Conservation (phyloP, 2,797 vertebrate species). For the Brotula barbata region DNA sequence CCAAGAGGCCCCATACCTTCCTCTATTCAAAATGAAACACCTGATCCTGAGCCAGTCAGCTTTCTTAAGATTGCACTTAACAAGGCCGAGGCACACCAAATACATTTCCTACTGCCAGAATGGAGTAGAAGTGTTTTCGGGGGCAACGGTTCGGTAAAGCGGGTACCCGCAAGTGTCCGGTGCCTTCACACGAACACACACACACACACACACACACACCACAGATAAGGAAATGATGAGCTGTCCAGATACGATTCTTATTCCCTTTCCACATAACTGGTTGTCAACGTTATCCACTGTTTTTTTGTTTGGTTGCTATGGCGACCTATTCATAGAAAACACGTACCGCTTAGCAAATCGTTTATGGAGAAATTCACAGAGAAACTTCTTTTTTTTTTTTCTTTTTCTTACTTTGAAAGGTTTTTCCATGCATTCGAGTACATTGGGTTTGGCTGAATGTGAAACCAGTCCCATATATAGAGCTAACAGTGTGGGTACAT, state of each 20-base stretch:
- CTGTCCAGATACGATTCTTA: slow-evolving; percentile 45
- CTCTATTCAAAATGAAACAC: slow-evolving; percentile 67
- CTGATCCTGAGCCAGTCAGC: slow-evolving; percentile 62
- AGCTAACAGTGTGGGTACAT: background rate
- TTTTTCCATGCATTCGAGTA: too few relatives aligned
- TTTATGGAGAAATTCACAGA: slow-evolving; percentile 40
- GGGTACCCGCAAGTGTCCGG: slow-evolving; percentile 29
- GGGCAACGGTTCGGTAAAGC: slow-evolving; percentile 26
- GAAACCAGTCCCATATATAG: background rate
- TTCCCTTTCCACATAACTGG: slow-evolving; percentile 39
- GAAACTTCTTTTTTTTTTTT: slow-evolving; percentile 10
- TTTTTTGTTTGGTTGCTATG: slow-evolving; percentile 62
- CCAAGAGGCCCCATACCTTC: slow-evolving; percentile 60
- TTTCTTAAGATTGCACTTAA: slow-evolving; percentile 47
- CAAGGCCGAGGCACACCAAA: slow-evolving; percentile 35
- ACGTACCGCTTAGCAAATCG: slow-evolving; percentile 33
- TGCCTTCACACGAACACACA: slow-evolving; percentile 51
- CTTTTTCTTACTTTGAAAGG: too few relatives aligned
- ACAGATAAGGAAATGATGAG: slow-evolving; percentile 58
- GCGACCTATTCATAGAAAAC: slow-evolving; percentile 32
- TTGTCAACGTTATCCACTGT: slow-evolving; percentile 61
- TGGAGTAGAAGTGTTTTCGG: slow-evolving; percentile 27
- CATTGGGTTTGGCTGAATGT: background rate
- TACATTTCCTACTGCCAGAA: slow-evolving; percentile 22
- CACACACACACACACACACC: slow-evolving; percentile 39